Evolutionary conservation across 2,888 invertebrate genomes (phyloP).

Genomic region (Drosophila anceps): DNA sequence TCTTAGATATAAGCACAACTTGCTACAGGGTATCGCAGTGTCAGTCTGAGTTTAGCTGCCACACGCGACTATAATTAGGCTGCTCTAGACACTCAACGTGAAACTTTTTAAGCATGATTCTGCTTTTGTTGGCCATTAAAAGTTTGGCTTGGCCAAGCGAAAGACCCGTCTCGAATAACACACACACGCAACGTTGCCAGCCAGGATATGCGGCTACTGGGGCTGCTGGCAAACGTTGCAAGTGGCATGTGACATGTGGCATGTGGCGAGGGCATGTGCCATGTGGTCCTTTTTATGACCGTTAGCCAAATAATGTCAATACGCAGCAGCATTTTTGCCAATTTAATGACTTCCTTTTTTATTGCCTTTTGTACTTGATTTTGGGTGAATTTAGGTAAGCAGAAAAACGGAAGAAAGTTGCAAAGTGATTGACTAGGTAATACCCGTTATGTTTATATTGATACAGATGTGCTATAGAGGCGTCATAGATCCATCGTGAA

Average conservation of each 20-base stretch:
- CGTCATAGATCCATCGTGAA: no score
- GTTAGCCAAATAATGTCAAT: constrained; percentile 29
- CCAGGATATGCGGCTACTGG: not conserved
- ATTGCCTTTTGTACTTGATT: constrained; percentile 28
- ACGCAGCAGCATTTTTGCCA: constrained; percentile 18
- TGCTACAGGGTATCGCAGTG: constrained; percentile 3
- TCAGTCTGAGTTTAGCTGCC: not conserved
- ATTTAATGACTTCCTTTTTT: constrained; percentile 36
- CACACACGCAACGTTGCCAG: constrained; percentile 43
- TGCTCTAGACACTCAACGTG: constrained; percentile 17
- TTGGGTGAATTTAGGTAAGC: not conserved
- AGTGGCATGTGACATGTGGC: constrained; percentile 1
- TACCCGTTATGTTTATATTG: not conserved
- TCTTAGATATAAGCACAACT: not conserved
- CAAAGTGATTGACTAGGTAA: not conserved
- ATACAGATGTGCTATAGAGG: no score
- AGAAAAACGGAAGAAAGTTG: not conserved
- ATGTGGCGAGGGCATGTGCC: not conserved
- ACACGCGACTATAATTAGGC: constrained; percentile 23
- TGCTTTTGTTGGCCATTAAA: constrained; percentile 36
- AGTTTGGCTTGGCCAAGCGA: constrained; percentile 30
- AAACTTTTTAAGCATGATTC: constrained; percentile 26
- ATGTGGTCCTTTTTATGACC: constrained; percentile 30
- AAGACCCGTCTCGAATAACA: constrained; percentile 32
- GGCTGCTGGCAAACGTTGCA: constrained; percentile 2